phyloP scores from a whole-genome alignment of 2,797 vertebrate species.

The Leuciscus waleckii region DNA sequence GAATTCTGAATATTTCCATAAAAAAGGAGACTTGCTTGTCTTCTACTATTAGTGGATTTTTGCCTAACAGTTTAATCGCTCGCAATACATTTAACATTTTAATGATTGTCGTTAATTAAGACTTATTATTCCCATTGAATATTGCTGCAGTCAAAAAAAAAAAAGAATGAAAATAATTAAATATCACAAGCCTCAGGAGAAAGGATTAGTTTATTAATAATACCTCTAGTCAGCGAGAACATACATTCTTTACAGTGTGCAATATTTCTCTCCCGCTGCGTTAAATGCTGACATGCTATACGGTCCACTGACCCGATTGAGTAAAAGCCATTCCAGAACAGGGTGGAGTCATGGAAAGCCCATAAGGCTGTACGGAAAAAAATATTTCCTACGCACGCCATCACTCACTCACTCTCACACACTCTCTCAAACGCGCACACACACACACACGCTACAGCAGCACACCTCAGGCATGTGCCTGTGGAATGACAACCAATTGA shows the following conservation, averaged over 20 bases:
- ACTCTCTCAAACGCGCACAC: no score
- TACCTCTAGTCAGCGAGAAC: constrained; percentile 26
- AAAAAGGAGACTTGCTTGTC: neutral
- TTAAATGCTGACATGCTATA: constrained; percentile 29
- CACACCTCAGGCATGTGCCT: constrained; percentile 20
- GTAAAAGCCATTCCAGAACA: constrained; percentile 21
- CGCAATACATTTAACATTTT: neutral
- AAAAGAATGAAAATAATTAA: neutral
- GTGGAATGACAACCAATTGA: constrained; percentile 43
- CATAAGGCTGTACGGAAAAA: neutral
- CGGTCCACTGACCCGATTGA: neutral
- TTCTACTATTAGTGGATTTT: neutral
- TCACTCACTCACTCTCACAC: neutral
- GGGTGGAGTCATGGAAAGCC: constrained; percentile 25
- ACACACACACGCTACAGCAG: neutral
- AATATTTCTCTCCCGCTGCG: constrained; percentile 26
- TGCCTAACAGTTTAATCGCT: neutral
- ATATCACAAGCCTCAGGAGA: constrained; percentile 8
- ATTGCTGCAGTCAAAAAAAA: neutral
- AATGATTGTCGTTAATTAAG: constrained; percentile 1
- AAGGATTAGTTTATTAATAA: constrained; percentile 56
- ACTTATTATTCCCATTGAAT: neutral
- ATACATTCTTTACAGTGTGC: constrained; percentile 23
- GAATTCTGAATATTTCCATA: neutral
- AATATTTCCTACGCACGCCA: neutral